Evolutionary conservation across 2,113 vertebrate species (phyloP).

Genomic region (Daphoenositta chrysoptera): DNA sequence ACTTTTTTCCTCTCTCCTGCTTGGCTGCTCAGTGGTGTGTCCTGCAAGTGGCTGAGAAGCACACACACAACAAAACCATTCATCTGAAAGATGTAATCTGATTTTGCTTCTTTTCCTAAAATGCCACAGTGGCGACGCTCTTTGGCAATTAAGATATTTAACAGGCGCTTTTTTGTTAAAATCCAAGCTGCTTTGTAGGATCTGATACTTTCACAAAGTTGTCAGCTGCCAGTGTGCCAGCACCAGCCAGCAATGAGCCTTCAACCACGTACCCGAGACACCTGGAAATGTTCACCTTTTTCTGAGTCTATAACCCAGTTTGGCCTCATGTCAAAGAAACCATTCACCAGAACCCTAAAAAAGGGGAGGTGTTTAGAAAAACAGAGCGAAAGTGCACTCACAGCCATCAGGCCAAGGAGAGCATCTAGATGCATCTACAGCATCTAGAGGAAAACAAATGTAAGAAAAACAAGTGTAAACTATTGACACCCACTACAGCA

Average conservation of each 20-base stretch:
- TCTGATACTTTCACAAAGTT: neutral
- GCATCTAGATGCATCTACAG: neutral
- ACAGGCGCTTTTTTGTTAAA: neutral
- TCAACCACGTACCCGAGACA: accelerated
- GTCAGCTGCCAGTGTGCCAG: neutral
- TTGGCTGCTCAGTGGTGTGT: neutral
- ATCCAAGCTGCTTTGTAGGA: neutral
- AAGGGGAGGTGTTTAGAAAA: neutral
- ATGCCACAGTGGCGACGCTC: neutral
- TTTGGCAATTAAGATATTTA: neutral
- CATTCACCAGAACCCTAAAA: neutral
- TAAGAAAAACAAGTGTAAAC: neutral
- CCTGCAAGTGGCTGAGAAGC: neutral
- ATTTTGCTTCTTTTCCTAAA: neutral
- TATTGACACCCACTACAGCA: neutral
- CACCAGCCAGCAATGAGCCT: neutral
- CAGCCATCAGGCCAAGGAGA: neutral
- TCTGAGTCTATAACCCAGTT: neutral
- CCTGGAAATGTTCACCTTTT: neutral
- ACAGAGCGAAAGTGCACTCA: neutral
- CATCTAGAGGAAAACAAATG: neutral
- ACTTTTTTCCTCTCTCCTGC: neutral
- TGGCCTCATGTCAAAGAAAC: neutral
- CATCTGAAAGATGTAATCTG: neutral
- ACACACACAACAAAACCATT: neutral